These are phyloP conservation scores for Periplaneta americana DNA, from an alignment of 1,140 invertebrate genomes.

Conservation along the genomic window DNA sequence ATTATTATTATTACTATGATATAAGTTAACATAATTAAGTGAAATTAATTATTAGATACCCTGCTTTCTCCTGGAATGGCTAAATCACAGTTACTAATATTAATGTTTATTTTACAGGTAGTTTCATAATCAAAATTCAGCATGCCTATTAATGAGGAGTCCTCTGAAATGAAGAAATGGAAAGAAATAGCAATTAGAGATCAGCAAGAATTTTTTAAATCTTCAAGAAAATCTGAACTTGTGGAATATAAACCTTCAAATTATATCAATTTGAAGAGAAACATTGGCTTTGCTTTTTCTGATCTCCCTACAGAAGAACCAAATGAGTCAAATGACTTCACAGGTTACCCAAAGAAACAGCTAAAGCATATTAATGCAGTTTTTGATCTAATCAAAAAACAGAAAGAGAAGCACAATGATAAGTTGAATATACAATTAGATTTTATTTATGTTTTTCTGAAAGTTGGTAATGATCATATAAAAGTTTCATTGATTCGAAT, in stretches of 20 bases:
- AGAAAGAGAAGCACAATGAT: background rate
- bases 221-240: constrained; percentile 20
- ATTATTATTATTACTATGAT: too few species aligned
- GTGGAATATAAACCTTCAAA: constrained; percentile 21
- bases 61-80: too few species aligned
- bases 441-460: background rate
- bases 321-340: background rate
- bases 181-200: background rate
- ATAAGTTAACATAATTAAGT: too few species aligned
- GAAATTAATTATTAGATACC: too few species aligned
- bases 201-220: constrained; percentile 31
- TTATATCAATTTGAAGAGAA: constrained; percentile 26
- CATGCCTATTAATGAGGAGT: background rate
- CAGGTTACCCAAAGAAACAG: constrained; percentile 25
- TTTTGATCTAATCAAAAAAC: background rate
- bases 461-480: background rate
- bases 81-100: too few species aligned
- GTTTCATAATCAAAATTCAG: background rate
- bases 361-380: constrained; percentile 18
- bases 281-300: constrained; percentile 28
- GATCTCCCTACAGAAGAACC: constrained; percentile 22
- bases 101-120: background rate
- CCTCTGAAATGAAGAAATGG: background rate
- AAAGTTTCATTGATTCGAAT: background rate
- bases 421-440: background rate